A percentile compares a stretch with the other conserved stretches of the same genome.
Conservation (phyloP, 2,797 vertebrate species). For the Sebastes jordani region DNA sequence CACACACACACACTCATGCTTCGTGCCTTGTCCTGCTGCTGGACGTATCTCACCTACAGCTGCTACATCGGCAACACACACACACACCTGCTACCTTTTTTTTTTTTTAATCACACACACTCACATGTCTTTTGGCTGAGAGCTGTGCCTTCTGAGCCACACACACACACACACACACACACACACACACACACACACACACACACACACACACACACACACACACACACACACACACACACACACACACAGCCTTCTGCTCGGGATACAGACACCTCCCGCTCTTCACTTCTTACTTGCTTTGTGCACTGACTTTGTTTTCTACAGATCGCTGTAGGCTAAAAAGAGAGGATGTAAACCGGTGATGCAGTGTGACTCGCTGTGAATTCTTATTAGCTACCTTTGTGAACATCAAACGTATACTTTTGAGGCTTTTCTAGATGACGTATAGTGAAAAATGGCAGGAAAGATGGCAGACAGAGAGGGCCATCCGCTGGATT, state of each 20-base stretch:
- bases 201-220: slow-evolving; percentile 8
- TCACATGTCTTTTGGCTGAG: slow-evolving; percentile 38
- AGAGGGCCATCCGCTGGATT: background rate
- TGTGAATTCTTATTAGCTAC: slow-evolving; percentile 9
- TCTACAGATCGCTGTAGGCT: slow-evolving; percentile 8
- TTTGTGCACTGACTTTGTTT: slow-evolving; percentile 31
- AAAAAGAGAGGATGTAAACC: slow-evolving; percentile 8
- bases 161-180: background rate
- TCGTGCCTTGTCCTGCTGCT: slow-evolving; percentile 81
- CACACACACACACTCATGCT: slow-evolving; percentile 51
- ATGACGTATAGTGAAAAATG: background rate
- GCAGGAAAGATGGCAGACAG: background rate
- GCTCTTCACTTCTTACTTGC: slow-evolving; percentile 19
- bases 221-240: background rate
- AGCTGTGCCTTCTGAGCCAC: slow-evolving; percentile 72
- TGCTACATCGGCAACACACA: slow-evolving; percentile 45
- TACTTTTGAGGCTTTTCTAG: background rate
- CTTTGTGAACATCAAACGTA: background rate
- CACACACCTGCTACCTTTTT: slow-evolving; percentile 50
- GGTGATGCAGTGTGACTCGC: background rate
- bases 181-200: too few relatives aligned
- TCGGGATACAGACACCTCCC: slow-evolving; percentile 7
- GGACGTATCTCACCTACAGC: slow-evolving; percentile 60
- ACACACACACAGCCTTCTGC: slow-evolving; percentile 43
- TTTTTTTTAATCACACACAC: slow-evolving; percentile 12